Evolutionary conservation across 2,888 invertebrate genomes (phyloP).

Genomic region (Volucella bombylans): DNA sequence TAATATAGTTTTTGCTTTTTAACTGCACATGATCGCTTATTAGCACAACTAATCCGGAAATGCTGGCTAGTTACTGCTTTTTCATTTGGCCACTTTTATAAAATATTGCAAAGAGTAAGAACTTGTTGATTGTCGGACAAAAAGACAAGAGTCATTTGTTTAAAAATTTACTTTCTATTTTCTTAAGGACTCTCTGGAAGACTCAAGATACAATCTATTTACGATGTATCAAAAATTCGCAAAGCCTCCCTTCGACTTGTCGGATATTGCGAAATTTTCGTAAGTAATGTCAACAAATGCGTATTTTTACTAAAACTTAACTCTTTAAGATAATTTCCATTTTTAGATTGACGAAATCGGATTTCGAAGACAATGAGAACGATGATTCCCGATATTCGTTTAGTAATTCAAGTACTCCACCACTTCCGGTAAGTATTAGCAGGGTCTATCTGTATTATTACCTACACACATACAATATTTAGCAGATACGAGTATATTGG

Average conservation of each 20-base stretch:
- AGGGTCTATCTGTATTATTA: too few relatives aligned
- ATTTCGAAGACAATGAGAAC: constrained; percentile 80
- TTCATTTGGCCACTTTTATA: too few relatives aligned
- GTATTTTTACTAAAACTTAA: background rate
- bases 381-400: constrained; percentile 89
- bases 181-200: constrained; percentile 81
- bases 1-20: too few relatives aligned
- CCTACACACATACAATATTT: too few relatives aligned
- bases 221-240: constrained; percentile 83
- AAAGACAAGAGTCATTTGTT: background rate
- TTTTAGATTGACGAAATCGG: constrained; percentile 79
- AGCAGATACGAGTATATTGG: too few relatives aligned
- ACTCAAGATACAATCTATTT: constrained; percentile 81
- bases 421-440: constrained; percentile 83
- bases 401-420: constrained; percentile 90
- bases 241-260: constrained; percentile 81
- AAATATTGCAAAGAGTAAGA: constrained; percentile 30
- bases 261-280: constrained; percentile 82
- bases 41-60: background rate
- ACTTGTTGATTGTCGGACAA: background rate
- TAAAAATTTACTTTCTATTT: background rate
- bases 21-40: too few relatives aligned
- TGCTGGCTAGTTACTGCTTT: background rate
- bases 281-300: constrained; percentile 75
- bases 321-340: background rate